phyloP scores from a whole-genome alignment of 2,888 invertebrate genomes.

The Encarsia formosa region DNA sequence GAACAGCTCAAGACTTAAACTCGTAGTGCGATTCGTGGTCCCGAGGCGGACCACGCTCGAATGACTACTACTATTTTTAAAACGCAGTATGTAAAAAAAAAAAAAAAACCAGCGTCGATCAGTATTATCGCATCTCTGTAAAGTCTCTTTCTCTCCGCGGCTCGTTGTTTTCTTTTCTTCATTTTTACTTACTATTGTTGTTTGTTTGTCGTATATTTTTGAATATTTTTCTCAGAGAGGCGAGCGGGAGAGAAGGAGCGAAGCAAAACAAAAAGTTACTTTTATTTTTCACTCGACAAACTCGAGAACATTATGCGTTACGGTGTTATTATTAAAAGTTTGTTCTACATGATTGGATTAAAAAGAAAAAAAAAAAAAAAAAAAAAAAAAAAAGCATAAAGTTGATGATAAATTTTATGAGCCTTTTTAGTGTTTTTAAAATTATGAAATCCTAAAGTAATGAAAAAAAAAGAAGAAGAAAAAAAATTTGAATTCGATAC shows the following conservation, averaged over 20 bases:
- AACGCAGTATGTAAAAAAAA: too few species aligned
- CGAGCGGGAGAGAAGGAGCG: slow-evolving; percentile 1
- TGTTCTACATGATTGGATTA: slow-evolving; percentile 11
- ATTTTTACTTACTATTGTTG: neutral
- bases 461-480: too few species aligned
- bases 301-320: slow-evolving; percentile 15
- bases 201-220: neutral
- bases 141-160: slow-evolving; percentile 9
- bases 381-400: too few species aligned
- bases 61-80: too few species aligned
- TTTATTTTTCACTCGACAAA: slow-evolving; percentile 15
- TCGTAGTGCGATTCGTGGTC: too few species aligned
- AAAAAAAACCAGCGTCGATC: slow-evolving; percentile 34
- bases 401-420: neutral
- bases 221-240: neutral
- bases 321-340: slow-evolving; percentile 10
- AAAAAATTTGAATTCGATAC: slow-evolving; percentile 7
- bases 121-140: slow-evolving; percentile 43
- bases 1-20: too few species aligned
- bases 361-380: too few species aligned
- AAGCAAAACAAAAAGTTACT: too few species aligned
- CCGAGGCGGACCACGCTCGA: too few species aligned
- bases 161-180: too few species aligned
- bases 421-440: too few species aligned
- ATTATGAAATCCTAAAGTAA: too few species aligned